phyloP scores from a whole-genome alignment of 2,797 vertebrate genomes.

The Stomatorhinus walkeri region DNA sequence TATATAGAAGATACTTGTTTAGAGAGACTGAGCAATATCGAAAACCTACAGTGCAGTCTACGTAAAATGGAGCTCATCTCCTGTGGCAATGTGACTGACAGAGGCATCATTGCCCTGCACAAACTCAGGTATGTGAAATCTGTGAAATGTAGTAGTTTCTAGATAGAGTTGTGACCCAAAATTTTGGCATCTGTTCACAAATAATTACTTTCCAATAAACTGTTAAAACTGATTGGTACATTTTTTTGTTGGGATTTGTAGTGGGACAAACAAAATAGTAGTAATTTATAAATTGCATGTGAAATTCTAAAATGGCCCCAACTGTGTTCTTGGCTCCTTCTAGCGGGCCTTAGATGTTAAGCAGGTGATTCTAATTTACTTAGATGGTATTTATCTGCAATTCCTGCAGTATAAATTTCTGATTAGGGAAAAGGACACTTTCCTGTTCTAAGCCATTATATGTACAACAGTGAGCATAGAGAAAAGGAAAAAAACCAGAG shows the following conservation, averaged over 20 bases:
- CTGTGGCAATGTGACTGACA: slow-evolving; percentile 86
- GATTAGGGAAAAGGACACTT: background rate
- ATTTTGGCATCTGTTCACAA: background rate
- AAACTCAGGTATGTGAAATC: slow-evolving; percentile 60
- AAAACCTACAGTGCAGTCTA: slow-evolving; percentile 72
- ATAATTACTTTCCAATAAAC: background rate
- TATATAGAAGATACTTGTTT: slow-evolving; percentile 86
- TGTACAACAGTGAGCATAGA: background rate
- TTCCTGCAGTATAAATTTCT: background rate
- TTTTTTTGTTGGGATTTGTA: background rate
- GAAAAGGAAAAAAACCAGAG: background rate
- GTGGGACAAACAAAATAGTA: background rate
- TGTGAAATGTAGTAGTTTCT: background rate
- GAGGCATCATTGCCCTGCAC: slow-evolving; percentile 74
- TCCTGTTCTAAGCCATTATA: background rate
- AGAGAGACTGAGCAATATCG: slow-evolving; percentile 69
- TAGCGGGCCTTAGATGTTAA: background rate
- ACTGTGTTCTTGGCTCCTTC: background rate
- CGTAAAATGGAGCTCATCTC: slow-evolving; percentile 75
- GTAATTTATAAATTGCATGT: background rate
- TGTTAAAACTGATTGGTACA: background rate
- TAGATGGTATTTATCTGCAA: background rate
- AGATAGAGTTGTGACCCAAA: background rate
- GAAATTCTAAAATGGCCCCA: background rate
- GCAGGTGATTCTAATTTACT: background rate